Conservation (phyloP, 2,888 invertebrate genomes). For the Archips crataeganus region DNA sequence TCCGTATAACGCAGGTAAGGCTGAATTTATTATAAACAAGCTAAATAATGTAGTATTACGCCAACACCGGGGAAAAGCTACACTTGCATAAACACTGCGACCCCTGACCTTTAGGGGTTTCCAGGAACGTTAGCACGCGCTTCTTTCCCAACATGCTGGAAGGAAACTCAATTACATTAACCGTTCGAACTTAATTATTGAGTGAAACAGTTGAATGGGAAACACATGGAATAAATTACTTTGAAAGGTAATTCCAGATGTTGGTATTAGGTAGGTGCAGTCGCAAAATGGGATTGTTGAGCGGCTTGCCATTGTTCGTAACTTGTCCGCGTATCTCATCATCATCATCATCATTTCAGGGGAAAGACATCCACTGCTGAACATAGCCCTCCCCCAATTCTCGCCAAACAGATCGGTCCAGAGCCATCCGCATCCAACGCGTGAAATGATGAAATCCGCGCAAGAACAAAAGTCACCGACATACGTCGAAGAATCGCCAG, state of each 20-base stretch:
- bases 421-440: too few relatives aligned
- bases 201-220: not conserved
- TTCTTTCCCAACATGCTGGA: not conserved
- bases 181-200: slow-evolving; percentile 15
- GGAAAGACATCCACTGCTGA: too few relatives aligned
- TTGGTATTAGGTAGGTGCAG: too few relatives aligned
- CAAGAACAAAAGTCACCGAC: too few relatives aligned
- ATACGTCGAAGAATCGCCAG: too few relatives aligned
- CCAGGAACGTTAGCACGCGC: not conserved
- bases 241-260: not conserved
- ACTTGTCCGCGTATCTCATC: too few relatives aligned
- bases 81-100: slow-evolving; percentile 3
- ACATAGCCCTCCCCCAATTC: too few relatives aligned
- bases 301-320: too few relatives aligned
- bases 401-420: too few relatives aligned
- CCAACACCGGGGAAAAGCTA: slow-evolving; percentile 4
- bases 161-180: slow-evolving; percentile 14
- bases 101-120: not conserved
- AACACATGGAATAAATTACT: slow-evolving; percentile 5
- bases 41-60: slow-evolving; percentile 24
- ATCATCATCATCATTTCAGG: too few relatives aligned
- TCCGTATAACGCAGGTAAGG: not conserved
- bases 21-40: slow-evolving; percentile 22
- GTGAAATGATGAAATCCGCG: too few relatives aligned
- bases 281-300: too few relatives aligned